Evolutionary conservation across 2,797 vertebrate species (phyloP), one percentile per base, ranked within the genome.

Genomic region (Sebastes elongatus): DNA sequence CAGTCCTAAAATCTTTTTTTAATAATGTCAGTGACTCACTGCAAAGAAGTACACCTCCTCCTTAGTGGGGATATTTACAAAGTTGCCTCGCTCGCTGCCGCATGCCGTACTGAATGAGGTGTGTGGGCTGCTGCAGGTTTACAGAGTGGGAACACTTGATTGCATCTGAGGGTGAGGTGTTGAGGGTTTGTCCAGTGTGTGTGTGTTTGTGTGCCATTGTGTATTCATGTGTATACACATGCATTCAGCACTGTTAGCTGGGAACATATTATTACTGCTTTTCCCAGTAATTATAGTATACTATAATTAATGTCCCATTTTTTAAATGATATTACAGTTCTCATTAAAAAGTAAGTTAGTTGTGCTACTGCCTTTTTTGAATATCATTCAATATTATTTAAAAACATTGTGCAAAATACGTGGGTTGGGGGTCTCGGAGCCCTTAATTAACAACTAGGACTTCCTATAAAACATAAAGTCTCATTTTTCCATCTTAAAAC

Each of bases 11-110:
- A 71, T 70, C 46, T 74, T 75, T 76, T 66, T 85, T 74, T 82
- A 77, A 86, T 89, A 88, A 87, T 74, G 81, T 81, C 76, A 78
- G 74, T 79, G 86, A 91, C 68, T 93, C 84, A 85, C 57, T 69
- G 78, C 71, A 62, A 69, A 83, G 69, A 85, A 69, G 79, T 42
- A 63, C 83, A 82, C 64, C 75, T 88, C 73, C 77, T 84, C 73
- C 63, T 77, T 80, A 63, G 76, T 59, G 67, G 67, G 76, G 81
- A 73, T 83, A 86, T 88, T 91, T 78, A 88, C 74, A 87, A 86
- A 91, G 78, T 81, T 56, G 63, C 73, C 53, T 59, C 46, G 55
- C 60, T 69, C 53, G 56, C 38, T 72, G 71, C 61, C 20, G 38
- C 32, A 55, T 62, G 74, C 71, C 25, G 7, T 9, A 23, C 73